Percentiles rank a stretch among this genome's conserved stretches.
These are phyloP conservation scores for Pseudonaja textilis DNA, from an alignment of 2,113 vertebrate species.

Conservation along the genomic window DNA sequence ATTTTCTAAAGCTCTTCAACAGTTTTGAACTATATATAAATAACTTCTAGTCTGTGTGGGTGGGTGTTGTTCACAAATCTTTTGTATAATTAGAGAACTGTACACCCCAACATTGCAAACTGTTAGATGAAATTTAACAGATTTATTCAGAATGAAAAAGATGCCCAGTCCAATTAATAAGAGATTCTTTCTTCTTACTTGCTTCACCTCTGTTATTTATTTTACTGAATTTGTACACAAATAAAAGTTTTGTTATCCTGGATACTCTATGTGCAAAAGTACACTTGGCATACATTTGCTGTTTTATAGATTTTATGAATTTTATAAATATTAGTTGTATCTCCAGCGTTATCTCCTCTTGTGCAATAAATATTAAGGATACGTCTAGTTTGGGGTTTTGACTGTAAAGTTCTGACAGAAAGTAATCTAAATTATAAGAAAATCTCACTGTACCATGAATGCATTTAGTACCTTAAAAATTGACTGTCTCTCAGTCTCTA, in stretches of 20 bases:
- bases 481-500: not conserved
- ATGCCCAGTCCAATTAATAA: not conserved
- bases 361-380: not conserved
- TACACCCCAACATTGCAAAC: not conserved
- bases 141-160: not conserved
- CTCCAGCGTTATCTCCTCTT: not conserved
- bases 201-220: not conserved
- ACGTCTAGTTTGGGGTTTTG: not conserved
- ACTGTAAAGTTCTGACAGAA: not conserved
- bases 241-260: not conserved
- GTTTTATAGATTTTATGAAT: not conserved
- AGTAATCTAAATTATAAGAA: not conserved
- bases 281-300: not conserved
- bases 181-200: not conserved
- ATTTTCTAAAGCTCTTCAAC: not conserved
- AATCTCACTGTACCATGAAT: not conserved
- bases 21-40: not conserved
- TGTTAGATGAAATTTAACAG: not conserved
- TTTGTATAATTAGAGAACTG: not conserved
- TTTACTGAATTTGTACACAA: not conserved
- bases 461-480: not conserved
- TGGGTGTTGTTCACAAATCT: not conserved
- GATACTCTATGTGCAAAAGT: not conserved
- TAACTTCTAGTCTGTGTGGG: not conserved
- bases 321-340: not conserved